Conservation (phyloP, 2,797 vertebrate species). For the Lateolabrax maculatus region DNA sequence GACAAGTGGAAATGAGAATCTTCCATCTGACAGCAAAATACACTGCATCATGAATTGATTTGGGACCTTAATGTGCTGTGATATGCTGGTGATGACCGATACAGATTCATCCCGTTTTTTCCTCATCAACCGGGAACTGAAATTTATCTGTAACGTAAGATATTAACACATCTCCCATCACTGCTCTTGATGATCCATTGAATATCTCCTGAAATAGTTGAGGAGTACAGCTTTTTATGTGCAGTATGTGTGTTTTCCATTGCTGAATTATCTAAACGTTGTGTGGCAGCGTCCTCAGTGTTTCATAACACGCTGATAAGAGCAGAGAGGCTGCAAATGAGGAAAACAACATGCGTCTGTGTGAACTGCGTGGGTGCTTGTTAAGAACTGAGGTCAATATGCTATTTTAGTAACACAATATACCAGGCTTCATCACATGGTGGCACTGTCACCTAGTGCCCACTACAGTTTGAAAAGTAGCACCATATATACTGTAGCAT, state of each 20-base stretch:
- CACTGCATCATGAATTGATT: neutral
- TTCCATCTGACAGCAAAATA: neutral
- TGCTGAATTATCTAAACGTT: neutral
- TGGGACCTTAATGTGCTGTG: neutral
- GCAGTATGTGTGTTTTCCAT: neutral
- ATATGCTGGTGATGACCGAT: too few species aligned
- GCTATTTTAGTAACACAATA: neutral
- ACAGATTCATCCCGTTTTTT: neutral
- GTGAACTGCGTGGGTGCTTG: conserved; percentile 10
- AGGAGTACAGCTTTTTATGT: neutral
- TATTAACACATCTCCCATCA: neutral
- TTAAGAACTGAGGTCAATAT: conserved; percentile 1
- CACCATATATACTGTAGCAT: neutral
- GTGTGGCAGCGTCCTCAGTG: neutral
- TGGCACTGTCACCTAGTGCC: neutral
- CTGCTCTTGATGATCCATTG: neutral
- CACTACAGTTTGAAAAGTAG: neutral
- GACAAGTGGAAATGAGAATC: too few species aligned
- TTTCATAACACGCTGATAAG: neutral
- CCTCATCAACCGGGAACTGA: neutral
- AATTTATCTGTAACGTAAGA: neutral
- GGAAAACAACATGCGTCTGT: conserved; percentile 3
- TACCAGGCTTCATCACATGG: conserved; percentile 22
- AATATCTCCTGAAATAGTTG: neutral
- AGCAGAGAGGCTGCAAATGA: conserved; percentile 10